A percentile compares a stretch with the other conserved stretches of the same genome.
Evolutionary conservation across 2,113 vertebrate genomes (phyloP).

Genomic region (Tenrec ecaudatus): DNA sequence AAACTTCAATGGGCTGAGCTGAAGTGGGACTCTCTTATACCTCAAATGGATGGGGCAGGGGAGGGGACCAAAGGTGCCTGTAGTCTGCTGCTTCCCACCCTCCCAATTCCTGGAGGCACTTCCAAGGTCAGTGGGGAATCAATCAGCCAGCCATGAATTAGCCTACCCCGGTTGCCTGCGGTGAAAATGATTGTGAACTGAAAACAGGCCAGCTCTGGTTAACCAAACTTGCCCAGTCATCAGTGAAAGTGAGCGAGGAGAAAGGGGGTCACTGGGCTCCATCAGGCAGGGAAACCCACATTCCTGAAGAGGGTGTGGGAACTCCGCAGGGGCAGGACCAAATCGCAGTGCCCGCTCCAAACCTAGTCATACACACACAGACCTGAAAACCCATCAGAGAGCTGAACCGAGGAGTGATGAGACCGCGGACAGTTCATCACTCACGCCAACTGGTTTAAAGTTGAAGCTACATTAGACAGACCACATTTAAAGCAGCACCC

Average conservation of each 20-base stretch:
- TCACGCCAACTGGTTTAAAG: background rate
- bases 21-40: background rate
- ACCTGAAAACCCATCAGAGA: background rate
- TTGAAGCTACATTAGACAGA: background rate
- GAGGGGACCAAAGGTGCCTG: background rate
- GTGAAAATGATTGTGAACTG: background rate
- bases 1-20: background rate
- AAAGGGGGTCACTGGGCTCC: background rate
- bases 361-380: accelerated
- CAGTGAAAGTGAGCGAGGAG: constrained; percentile 1
- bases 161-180: background rate
- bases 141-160: background rate
- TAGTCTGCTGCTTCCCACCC: accelerated
- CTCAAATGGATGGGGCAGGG: background rate
- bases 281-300: background rate
- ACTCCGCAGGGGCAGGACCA: background rate
- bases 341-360: accelerated
- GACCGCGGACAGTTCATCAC: background rate
- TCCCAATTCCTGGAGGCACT: background rate
- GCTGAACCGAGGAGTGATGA: background rate
- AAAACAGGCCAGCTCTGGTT: constrained; percentile 2
- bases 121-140: background rate
- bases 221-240: background rate
- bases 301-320: background rate
- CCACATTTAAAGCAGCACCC: background rate